Conservation (phyloP, 2,888 invertebrate genomes). For the Stegana nigrithorax region DNA sequence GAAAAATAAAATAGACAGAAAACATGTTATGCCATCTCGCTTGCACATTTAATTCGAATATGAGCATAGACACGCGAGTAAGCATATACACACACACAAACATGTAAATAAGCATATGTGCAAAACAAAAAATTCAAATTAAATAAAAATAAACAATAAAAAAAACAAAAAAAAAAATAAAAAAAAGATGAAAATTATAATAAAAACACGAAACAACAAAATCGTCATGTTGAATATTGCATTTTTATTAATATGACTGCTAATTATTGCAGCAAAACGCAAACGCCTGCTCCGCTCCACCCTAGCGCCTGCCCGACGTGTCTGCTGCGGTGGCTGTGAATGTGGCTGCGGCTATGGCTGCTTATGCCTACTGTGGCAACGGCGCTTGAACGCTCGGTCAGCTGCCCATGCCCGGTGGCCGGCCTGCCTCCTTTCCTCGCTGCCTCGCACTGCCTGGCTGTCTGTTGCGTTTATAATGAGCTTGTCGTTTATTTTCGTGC, state of each 20-base stretch:
- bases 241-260: conserved; percentile 47
- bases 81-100: too few relatives aligned
- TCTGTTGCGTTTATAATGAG: conserved; percentile 15
- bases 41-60: too few relatives aligned
- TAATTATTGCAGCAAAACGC: conserved; percentile 46
- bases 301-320: conserved; percentile 24
- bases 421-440: background rate
- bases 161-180: conserved; percentile 24
- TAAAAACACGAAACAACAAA: conserved; percentile 21
- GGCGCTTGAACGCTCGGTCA: background rate
- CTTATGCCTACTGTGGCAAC: too few relatives aligned
- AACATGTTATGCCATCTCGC: too few relatives aligned
- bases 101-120: too few relatives aligned
- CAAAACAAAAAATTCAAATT: too few relatives aligned
- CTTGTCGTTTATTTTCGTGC: conserved; percentile 1
- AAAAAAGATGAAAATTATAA: conserved; percentile 29
- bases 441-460: background rate
- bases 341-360: background rate
- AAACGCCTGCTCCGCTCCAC: conserved; percentile 11
- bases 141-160: conserved; percentile 32
- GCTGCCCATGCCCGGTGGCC: background rate
- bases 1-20: conserved; percentile 49
- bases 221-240: conserved; percentile 10
- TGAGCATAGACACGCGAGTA: too few relatives aligned
- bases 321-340: conserved; percentile 2